phyloP scores from a whole-genome alignment of 1,140 invertebrate species.

The Ephestia elutella region DNA sequence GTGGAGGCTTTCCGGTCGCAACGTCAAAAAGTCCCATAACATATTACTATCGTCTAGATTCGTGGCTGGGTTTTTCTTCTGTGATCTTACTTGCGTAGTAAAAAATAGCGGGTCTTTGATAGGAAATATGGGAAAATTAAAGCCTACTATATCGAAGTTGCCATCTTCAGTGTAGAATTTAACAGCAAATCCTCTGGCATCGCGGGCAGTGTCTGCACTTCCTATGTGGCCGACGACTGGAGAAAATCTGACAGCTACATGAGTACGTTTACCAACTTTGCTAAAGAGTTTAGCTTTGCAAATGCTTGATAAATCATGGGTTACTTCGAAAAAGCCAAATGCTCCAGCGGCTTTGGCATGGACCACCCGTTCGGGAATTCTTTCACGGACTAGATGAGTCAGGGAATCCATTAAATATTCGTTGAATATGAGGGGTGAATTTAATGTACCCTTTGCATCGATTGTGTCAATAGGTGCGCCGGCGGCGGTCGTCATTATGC shows the following conservation, averaged over 20 bases:
- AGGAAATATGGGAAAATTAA: conserved; percentile 85
- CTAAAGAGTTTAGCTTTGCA: conserved; percentile 90
- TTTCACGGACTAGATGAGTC: conserved; percentile 92
- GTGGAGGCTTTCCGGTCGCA: conserved; percentile 89
- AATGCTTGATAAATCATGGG: conserved; percentile 92
- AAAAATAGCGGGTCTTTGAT: conserved; percentile 82
- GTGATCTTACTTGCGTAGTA: conserved; percentile 77
- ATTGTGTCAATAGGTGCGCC: conserved; percentile 85
- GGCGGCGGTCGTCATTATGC: conserved; percentile 88
- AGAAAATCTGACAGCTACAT: conserved; percentile 82
- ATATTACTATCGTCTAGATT: conserved; percentile 85
- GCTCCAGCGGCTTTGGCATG: conserved; percentile 97
- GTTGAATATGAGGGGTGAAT: conserved; percentile 83
- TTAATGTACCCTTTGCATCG: conserved; percentile 61
- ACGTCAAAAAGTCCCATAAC: conserved; percentile 93
- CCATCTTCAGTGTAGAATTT: conserved; percentile 87
- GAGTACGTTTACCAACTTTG: conserved; percentile 88
- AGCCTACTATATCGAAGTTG: conserved; percentile 84
- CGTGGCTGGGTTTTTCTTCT: conserved; percentile 83
- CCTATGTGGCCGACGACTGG: conserved; percentile 92
- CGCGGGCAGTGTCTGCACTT: conserved; percentile 85
- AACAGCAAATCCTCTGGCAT: conserved; percentile 82
- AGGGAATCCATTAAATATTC: conserved; percentile 90
- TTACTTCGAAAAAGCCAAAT: conserved; percentile 96
- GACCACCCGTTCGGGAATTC: conserved; percentile 95